Conservation (phyloP, 2,113 vertebrate species). For the Myotis yumanensis region DNA sequence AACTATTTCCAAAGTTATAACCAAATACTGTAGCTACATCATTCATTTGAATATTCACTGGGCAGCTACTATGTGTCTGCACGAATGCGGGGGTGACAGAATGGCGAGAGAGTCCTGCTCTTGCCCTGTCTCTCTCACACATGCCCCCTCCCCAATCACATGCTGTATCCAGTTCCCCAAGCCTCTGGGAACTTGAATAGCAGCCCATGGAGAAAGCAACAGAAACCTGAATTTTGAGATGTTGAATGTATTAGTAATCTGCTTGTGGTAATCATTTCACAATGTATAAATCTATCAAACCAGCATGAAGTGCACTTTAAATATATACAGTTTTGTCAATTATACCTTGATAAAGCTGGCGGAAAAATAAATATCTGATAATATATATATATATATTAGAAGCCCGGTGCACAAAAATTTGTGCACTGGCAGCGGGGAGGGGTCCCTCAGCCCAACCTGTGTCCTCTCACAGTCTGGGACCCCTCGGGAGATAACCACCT, state of each 20-base stretch:
- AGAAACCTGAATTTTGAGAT: not conserved
- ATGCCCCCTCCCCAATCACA: not conserved
- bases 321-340: not conserved
- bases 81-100: not conserved
- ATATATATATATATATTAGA: too few species aligned
- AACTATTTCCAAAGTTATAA: constrained; percentile 44
- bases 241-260: not conserved
- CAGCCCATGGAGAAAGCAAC: not conserved
- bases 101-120: not conserved
- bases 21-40: not conserved
- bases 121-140: not conserved
- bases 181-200: not conserved
- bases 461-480: too few species aligned
- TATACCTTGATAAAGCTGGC: not conserved
- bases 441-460: too few species aligned
- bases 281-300: not conserved
- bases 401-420: too few species aligned
- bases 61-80: not conserved
- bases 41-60: not conserved
- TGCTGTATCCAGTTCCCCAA: not conserved
- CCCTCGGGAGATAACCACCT: too few species aligned
- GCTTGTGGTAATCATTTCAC: not conserved
- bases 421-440: too few species aligned
- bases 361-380: not conserved
- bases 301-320: not conserved